phyloP scores from a whole-genome alignment of 2,888 invertebrate species.

The Aphrophora alni region DNA sequence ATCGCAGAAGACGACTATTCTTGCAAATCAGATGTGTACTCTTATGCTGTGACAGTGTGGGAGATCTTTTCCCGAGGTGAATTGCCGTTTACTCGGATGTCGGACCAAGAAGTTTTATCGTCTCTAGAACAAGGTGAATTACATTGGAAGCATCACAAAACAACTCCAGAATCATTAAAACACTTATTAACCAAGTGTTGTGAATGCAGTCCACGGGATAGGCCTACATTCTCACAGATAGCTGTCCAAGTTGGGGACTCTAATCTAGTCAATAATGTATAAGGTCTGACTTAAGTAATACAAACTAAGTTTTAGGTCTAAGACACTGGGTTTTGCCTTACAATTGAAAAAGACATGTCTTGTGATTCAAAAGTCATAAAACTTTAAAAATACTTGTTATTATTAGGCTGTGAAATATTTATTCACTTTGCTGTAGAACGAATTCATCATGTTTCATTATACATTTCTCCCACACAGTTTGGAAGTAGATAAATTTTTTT shows the following conservation, averaged over 20 bases:
- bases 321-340: background rate
- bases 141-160: constrained; percentile 71
- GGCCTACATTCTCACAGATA: constrained; percentile 72
- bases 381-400: too few species aligned
- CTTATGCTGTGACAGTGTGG: constrained; percentile 89
- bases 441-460: too few species aligned
- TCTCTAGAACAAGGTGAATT: constrained; percentile 70
- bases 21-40: constrained; percentile 91
- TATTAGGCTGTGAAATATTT: too few species aligned
- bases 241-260: constrained; percentile 60
- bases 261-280: constrained; percentile 14
- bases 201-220: constrained; percentile 70
- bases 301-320: background rate
- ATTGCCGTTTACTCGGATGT: constrained; percentile 75
- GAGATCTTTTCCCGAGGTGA: constrained; percentile 85
- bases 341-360: background rate
- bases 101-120: constrained; percentile 78
- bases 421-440: too few species aligned
- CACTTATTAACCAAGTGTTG: constrained; percentile 69
- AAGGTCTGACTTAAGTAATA: background rate
- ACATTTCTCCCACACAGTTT: too few species aligned
- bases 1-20: constrained; percentile 90
- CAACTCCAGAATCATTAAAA: constrained; percentile 68
- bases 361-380: background rate
- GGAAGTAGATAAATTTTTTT: too few species aligned